Percentiles rank a stretch among this genome's conserved stretches.
These are phyloP conservation scores for Meloidogyne floridensis DNA, from an alignment of 1,140 invertebrate genomes.

Conservation along the genomic window DNA sequence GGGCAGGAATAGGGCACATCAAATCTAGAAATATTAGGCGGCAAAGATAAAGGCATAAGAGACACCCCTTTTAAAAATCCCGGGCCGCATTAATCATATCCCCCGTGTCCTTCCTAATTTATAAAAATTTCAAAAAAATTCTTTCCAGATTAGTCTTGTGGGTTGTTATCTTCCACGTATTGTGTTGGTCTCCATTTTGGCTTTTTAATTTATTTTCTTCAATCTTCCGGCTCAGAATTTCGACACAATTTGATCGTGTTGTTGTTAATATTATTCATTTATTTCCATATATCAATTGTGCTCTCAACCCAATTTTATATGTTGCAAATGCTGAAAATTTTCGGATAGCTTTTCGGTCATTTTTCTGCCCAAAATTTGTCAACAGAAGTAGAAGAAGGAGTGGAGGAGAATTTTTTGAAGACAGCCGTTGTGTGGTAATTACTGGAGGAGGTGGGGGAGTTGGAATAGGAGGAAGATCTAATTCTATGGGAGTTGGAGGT, in stretches of 20 bases:
- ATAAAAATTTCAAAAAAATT: no score
- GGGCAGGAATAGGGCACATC: no score
- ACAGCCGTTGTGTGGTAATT: constrained; percentile 2
- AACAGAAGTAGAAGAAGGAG: background rate
- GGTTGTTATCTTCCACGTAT: constrained; percentile 64
- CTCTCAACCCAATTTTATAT: constrained; percentile 63
- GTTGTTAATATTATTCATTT: constrained; percentile 65
- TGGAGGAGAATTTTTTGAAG: constrained; percentile 17
- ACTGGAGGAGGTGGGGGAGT: background rate
- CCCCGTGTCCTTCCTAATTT: no score
- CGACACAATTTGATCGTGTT: constrained; percentile 62
- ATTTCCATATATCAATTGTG: constrained; percentile 65
- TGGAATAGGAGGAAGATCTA: background rate
- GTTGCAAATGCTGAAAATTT: constrained; percentile 63
- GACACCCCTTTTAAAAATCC: no score
- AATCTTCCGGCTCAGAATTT: constrained; percentile 60
- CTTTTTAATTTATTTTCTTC: constrained; percentile 64
- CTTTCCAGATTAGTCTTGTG: constrained; percentile 54
- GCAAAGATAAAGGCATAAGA: no score
- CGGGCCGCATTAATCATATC: no score
- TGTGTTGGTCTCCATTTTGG: constrained; percentile 66
- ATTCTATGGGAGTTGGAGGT: constrained; percentile 10
- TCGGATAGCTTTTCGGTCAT: constrained; percentile 58
- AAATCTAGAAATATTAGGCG: no score
- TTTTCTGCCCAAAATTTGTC: constrained; percentile 46